Percentiles rank a stretch among this genome's conserved stretches.
Evolutionary conservation across 2,797 vertebrate species (phyloP).

Genomic region (Dendrocincla fuliginosa): DNA sequence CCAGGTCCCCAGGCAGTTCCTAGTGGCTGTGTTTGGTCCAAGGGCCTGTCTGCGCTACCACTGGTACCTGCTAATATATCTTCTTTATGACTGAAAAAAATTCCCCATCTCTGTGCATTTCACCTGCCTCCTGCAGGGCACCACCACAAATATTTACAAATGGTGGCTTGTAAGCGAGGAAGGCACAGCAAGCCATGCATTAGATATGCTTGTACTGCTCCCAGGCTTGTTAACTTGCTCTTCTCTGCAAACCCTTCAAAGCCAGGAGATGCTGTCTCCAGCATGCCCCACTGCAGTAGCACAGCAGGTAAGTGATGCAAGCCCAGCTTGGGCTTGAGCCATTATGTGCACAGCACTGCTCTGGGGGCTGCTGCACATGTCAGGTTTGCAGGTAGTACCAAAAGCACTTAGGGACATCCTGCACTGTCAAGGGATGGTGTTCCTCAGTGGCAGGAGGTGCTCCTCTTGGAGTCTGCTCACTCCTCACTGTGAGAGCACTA

Average conservation of each 20-base stretch:
- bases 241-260: background rate
- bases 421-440: background rate
- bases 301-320: background rate
- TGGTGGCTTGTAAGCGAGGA: background rate
- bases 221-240: background rate
- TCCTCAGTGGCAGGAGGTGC: background rate
- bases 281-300: fast-evolving
- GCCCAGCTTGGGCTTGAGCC: background rate
- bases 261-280: background rate
- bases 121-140: background rate
- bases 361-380: background rate
- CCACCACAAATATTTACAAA: background rate
- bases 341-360: background rate
- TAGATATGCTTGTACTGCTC: background rate
- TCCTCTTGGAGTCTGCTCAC: background rate
- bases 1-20: background rate
- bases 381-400: background rate
- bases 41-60: background rate
- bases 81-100: background rate
- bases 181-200: background rate
- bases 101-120: background rate
- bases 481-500: background rate
- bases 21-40: background rate
- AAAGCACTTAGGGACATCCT: background rate
- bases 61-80: background rate